Evolutionary conservation across 2,113 vertebrate genomes (phyloP).

Genomic region (Nyctereutes procyonoides): DNA sequence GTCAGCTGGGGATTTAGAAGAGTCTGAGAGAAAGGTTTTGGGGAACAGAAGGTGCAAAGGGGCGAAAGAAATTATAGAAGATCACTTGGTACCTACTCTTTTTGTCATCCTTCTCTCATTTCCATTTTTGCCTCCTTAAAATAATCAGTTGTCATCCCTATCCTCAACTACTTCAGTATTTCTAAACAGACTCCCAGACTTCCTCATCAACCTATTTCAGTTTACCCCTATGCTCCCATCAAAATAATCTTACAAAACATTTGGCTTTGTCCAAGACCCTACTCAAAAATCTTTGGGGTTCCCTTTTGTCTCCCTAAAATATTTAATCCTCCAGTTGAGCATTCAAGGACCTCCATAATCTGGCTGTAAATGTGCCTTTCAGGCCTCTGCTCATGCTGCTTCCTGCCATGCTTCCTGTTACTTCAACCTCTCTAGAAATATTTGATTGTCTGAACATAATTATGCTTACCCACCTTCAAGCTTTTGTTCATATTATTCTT

Average conservation of each 20-base stretch:
- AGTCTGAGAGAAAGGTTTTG: neutral
- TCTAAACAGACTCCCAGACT: neutral
- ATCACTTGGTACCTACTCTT: neutral
- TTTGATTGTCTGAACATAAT: neutral
- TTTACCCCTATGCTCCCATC: neutral
- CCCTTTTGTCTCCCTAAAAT: neutral
- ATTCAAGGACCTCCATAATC: neutral
- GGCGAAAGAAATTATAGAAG: neutral
- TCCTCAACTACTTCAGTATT: neutral
- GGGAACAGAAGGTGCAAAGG: neutral
- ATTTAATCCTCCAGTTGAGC: neutral
- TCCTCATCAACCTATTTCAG: neutral
- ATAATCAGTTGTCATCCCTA: neutral
- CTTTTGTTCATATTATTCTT: neutral
- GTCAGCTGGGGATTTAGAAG: neutral
- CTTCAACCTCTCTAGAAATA: neutral
- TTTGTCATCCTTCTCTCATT: neutral
- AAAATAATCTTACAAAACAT: neutral
- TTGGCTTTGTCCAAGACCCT: neutral
- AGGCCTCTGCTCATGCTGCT: neutral
- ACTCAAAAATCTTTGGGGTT: neutral
- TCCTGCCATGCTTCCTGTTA: fast-evolving
- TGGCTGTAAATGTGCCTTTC: neutral
- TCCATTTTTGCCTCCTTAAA: neutral
- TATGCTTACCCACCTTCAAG: neutral